Base-by-base conservation (phyloP, 1,140 invertebrate species). In the Rhysida immarginata region DNA sequence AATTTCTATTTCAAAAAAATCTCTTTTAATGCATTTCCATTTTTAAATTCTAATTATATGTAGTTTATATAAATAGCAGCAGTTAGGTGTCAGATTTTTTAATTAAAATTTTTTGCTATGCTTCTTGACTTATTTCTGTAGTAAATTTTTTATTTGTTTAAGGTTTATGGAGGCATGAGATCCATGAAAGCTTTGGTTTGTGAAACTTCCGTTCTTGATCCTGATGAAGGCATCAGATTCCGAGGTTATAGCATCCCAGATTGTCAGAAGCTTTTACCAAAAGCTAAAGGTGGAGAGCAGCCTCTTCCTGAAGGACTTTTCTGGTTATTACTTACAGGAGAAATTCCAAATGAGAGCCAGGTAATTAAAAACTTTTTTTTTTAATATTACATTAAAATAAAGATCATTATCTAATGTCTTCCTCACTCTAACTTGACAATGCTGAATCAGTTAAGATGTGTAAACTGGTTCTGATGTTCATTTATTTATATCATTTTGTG, bases 151-250 rank as follows among this genome's bases (percentile, higher is more conserved):
- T 13, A 53, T 42, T 53, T 27, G 48, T 60, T 68, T 16, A 63
- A 91, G 87, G 87, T 95, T 78, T 97, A 97, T 73, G 93, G 94
- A 65, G 94, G 94, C 55, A 97, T 97, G 94, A 77, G 93, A 66
- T 91, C 91, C 21, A 96, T 97, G 70, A 90, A 88, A 68, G 91
- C 87, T 59, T 73, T 97, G 41, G 87, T 97, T 0, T 92, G 86
- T 68, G 94, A 97, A 72, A 95, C 93, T 1, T 96, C 92, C 14
- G 87, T 96, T 21, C 74, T 97, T 56, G 93, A 96, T 67, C 78
- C 94, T 5, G 89, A 97, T 60, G 91, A 96, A 71, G 92, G 92
- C 58, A 97, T 97, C 68, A 76, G 90, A 52, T 97, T 96, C 80
- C 84, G 94, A 59, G 92, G 92, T 23, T 83, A 89, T 61, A 91